Conservation (phyloP, 2,113 vertebrate species). For the Psilopogon haemacephalus region DNA sequence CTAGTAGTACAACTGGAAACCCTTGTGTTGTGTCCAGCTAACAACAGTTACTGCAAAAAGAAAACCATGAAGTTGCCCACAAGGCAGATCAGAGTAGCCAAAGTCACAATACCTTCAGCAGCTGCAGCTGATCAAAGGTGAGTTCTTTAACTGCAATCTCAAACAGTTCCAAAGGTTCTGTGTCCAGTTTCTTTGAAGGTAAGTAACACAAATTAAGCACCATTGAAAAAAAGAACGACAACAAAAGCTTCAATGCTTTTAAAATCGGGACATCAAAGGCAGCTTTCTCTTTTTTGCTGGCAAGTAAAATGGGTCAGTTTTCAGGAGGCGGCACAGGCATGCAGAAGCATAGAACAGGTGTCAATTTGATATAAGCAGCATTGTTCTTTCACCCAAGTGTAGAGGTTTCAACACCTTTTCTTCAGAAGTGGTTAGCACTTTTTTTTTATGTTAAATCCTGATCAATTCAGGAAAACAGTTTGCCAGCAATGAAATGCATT, state of each 20-base stretch:
- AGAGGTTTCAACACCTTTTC: background rate
- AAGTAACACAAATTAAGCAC: background rate
- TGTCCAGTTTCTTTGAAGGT: slow-evolving; percentile 86
- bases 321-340: background rate
- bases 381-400: background rate
- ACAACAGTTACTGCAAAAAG: background rate
- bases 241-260: background rate
- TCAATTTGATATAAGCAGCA: background rate
- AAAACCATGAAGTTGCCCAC: background rate
- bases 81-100: background rate
- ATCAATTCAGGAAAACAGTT: background rate
- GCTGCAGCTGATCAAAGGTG: slow-evolving; percentile 94
- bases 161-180: slow-evolving; percentile 84
- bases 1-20: background rate
- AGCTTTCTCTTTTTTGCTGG: background rate
- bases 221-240: background rate
- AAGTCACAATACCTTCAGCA: slow-evolving; percentile 85
- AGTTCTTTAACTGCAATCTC: slow-evolving; percentile 97
- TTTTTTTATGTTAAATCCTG: background rate
- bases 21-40: background rate
- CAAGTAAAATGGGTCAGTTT: background rate
- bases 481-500: background rate
- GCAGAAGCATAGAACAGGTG: background rate
- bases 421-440: background rate
- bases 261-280: background rate